A percentile compares a stretch with the other conserved stretches of the same genome.
Evolutionary conservation across 1,140 invertebrate species (phyloP).

Genomic region (Diploscapter pachys): DNA sequence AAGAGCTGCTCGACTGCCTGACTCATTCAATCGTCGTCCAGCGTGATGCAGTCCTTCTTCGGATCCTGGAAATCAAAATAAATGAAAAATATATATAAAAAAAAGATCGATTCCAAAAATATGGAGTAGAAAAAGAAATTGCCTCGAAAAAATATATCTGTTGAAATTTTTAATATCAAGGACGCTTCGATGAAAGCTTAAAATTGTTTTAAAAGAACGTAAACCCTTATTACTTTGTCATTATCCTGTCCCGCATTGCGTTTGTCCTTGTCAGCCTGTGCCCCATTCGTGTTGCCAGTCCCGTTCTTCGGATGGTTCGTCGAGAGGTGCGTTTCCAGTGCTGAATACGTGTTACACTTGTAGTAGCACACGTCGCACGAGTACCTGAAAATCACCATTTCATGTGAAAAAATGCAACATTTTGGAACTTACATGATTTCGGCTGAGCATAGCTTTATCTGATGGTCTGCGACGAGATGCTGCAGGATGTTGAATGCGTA

Average conservation of each 20-base stretch:
- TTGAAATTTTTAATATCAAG: too few relatives aligned
- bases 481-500: conserved; percentile 57
- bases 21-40: conserved; percentile 12
- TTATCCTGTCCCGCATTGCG: too few relatives aligned
- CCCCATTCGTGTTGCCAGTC: conserved; percentile 1
- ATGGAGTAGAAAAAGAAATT: too few relatives aligned
- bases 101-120: too few relatives aligned
- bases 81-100: not conserved
- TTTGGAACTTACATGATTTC: conserved; percentile 38
- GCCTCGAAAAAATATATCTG: too few relatives aligned
- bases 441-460: conserved; percentile 43
- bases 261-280: not conserved
- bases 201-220: too few relatives aligned
- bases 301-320: conserved; percentile 43
- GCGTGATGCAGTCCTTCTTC: conserved; percentile 21
- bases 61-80: not conserved
- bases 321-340: conserved; percentile 44
- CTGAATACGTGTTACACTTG: conserved; percentile 49
- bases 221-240: too few relatives aligned
- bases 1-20: too few relatives aligned
- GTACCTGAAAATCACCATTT: conserved; percentile 10
- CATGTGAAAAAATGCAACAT: too few relatives aligned
- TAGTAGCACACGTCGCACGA: conserved; percentile 52
- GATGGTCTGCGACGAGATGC: conserved; percentile 52
- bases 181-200: too few relatives aligned